phyloP scores from a whole-genome alignment of 2,797 vertebrate species.

The Phoeniculus purpureus region DNA sequence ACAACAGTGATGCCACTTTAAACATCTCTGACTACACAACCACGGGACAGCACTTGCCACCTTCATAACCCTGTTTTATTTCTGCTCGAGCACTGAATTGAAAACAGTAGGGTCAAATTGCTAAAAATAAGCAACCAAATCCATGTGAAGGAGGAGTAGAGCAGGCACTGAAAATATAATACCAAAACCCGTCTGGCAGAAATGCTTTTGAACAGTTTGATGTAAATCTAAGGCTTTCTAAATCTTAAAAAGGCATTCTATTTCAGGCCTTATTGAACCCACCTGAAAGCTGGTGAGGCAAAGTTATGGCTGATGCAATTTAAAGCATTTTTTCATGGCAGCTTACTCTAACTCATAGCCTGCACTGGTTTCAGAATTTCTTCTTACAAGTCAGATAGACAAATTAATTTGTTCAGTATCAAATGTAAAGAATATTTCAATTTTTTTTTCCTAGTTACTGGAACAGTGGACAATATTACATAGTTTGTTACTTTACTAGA shows the following conservation, averaged over 20 bases:
- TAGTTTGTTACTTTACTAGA: background rate
- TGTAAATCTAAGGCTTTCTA: background rate
- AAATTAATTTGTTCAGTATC: background rate
- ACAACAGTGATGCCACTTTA: background rate
- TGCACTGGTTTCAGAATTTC: background rate
- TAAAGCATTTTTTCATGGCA: background rate
- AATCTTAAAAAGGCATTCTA: background rate
- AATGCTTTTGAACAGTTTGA: background rate
- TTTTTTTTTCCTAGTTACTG: background rate
- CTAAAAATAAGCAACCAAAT: background rate
- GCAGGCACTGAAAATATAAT: background rate
- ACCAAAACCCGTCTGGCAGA: background rate
- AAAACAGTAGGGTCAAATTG: background rate
- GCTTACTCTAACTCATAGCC: background rate
- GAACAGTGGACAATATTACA: background rate
- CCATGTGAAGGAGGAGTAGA: background rate
- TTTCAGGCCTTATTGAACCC: slow-evolving; percentile 10
- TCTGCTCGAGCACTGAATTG: background rate
- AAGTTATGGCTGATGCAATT: background rate
- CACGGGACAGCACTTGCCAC: background rate
- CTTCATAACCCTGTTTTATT: background rate
- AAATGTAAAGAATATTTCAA: background rate
- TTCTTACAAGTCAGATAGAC: background rate
- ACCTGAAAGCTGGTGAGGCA: background rate
- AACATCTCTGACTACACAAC: too few species aligned